Conservation (phyloP, 2,888 invertebrate species). For the Apodemia duryi region DNA sequence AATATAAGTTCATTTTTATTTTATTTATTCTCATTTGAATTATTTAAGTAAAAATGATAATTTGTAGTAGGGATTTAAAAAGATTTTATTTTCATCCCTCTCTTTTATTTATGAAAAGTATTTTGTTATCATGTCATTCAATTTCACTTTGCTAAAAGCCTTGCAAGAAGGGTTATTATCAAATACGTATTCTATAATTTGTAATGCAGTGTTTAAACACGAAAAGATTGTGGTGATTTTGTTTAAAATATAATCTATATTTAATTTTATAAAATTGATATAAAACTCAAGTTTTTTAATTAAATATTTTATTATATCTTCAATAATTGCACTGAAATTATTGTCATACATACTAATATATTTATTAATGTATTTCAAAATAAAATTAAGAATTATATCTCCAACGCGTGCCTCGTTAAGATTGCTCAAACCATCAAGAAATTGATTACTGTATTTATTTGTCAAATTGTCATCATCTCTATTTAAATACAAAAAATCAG, state of each 20-base stretch:
- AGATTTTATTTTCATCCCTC: too few species aligned
- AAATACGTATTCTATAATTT: too few species aligned
- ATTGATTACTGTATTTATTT: background rate
- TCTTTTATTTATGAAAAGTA: too few species aligned
- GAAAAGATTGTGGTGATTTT: background rate
- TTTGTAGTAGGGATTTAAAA: too few species aligned
- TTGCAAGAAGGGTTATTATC: too few species aligned
- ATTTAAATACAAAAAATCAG: background rate
- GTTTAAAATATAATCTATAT: background rate
- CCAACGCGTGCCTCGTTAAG: background rate
- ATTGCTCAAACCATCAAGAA: background rate
- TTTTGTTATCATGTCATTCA: too few species aligned
- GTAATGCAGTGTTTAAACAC: background rate
- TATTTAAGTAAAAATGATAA: too few species aligned
- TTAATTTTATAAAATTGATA: background rate
- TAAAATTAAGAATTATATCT: background rate
- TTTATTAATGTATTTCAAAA: background rate
- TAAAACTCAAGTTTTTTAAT: background rate
- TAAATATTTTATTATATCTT: background rate
- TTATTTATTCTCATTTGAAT: too few species aligned
- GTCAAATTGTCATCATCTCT: background rate
- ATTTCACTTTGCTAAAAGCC: too few species aligned
- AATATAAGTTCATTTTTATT: too few species aligned
- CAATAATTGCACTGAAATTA: background rate
- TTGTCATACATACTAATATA: background rate